Evolutionary conservation across 2,888 invertebrate species (phyloP), one percentile per base, ranked within the genome.

Genomic region (Ophion ventricosus): DNA sequence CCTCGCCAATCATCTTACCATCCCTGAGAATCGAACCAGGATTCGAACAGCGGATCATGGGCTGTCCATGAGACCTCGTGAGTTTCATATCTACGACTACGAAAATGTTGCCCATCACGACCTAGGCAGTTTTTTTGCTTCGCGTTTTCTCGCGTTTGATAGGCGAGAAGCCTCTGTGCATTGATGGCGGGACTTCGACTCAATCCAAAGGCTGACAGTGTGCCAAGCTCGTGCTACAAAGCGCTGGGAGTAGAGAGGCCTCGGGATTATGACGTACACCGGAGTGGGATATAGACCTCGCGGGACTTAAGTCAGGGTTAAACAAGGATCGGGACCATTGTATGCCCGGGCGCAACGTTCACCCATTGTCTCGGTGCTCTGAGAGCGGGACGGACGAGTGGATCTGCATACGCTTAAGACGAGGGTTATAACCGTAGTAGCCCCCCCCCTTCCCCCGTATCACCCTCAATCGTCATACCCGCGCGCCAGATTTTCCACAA

Each of bases 391-490:
- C 86, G 92, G 91, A 92, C 92, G 92, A 92, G 93, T 93, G 92
- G 93, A 93, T 93, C 93, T 93, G 93, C 93, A 93, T 93, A 93
- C 92, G 93, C 92, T 93, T 93, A 93, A 90, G 92, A 87, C 90
- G 84, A 88, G 92, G 91, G 92, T 92, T 92, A 92, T 90, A 92
- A 90, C 82, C 82, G 76, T 73, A 57, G 85, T 84, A 78, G 80
- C 80, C 78, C 63, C 72, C 79, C 79, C 72, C 29, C 11, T 2
- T 43, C 79, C 79, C 72, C 29, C 11, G 5, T 43, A 20, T 23
- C 87, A 77, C 66, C 70, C 73, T 84, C 87, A 86, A 87, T 89
- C 89, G 88, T 90, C 88, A 87, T 49, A 57, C 49, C 88, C 49
- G 40, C 59, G 10, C 66, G 25, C 79, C 79, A 63, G 75, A 49